phyloP scores from a whole-genome alignment of 2,797 vertebrate species.

The Platalea minor region DNA sequence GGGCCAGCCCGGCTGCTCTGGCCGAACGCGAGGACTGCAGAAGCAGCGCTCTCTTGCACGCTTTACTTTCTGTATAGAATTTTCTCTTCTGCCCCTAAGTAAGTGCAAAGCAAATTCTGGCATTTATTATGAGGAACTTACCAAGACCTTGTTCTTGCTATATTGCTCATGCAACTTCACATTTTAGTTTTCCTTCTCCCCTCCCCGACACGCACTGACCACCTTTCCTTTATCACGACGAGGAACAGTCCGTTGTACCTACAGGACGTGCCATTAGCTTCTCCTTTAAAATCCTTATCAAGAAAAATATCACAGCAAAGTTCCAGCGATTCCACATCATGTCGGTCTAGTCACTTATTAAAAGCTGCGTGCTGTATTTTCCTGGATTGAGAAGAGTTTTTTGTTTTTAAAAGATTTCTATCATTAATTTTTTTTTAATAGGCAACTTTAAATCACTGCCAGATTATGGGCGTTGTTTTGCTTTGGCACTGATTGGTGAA shows the following conservation, averaged over 20 bases:
- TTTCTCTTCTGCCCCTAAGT: not conserved
- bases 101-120: not conserved
- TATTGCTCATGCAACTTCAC: not conserved
- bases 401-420: not conserved
- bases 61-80: not conserved
- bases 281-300: not conserved
- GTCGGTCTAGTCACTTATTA: not conserved
- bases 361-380: not conserved
- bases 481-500: not conserved
- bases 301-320: not conserved
- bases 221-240: not conserved
- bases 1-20: not conserved
- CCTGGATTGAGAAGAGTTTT: not conserved
- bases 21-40: not conserved
- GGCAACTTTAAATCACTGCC: not conserved
- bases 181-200: not conserved
- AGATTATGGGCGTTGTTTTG: not conserved
- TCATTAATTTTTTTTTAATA: not conserved
- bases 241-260: not conserved
- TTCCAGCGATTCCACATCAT: accelerated
- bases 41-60: not conserved
- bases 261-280: not conserved
- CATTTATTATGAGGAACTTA: not conserved
- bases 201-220: not conserved
- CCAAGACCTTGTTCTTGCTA: not conserved